Base-by-base conservation (phyloP, 2,113 vertebrate genomes). In the Nesospiza acunhae region DNA sequence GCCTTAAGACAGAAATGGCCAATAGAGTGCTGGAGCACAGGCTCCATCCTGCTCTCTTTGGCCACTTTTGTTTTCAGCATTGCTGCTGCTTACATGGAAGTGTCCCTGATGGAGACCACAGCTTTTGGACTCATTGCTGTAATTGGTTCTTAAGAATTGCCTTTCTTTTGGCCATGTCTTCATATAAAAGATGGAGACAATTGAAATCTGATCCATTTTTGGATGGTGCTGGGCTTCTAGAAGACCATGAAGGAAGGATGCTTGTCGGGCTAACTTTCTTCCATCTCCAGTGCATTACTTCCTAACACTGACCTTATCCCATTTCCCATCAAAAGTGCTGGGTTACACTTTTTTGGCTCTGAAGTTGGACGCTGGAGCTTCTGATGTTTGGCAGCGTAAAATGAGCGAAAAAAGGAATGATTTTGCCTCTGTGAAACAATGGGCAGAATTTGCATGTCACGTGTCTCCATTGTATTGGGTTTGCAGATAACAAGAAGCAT, bases 271-370 rank as follows among this genome's bases (percentile, higher is more conserved):
- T 78, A 59, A 77, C 75, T 86, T 86, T 90, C 59, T 55, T 93
- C 41, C 90, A 92, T 96, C 81, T 90, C 68, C 73, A 92, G 66
- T 12, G 27, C 96, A 96, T 96, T 96, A 87, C 93, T 94, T 96
- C 90, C 77, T 68, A 64, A 85, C 79, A 53, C 90, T 87, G 80
- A 72, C 35, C 46, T 46, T 94, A 81, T n/a, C 44, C 56, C 94
- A 96, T 94, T 92, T 92, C 80, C 64, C 89, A 92, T 95, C 73
- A 59, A 28, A 95, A 94, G 66, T 37, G 47, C 56, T 42, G 80
- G 20, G 62, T 79, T 87, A 76, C 41, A 68, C 90, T 96, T 96
- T 96, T 96, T 97, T 97, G 96, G 95, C 96, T 97, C 95, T 96
- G 62, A 81, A 82, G 62, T 91, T 94, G 80, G 90, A 93, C 58